A percentile compares a stretch with the other conserved stretches of the same genome.
phyloP scores from a whole-genome alignment of 2,888 invertebrate genomes.

The Xylophagus ater region DNA sequence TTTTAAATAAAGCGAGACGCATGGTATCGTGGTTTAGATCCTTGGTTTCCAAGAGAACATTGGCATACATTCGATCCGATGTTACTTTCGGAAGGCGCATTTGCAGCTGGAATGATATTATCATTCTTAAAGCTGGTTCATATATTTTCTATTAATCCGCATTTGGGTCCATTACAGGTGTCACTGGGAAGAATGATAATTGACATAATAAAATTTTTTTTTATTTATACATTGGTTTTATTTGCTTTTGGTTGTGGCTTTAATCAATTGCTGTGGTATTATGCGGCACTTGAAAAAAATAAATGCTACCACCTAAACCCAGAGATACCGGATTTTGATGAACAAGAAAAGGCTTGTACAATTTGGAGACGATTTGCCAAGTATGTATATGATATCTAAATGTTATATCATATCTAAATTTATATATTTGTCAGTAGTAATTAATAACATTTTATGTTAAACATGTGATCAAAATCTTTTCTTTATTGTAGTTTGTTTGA shows the following conservation, averaged over 20 bases:
- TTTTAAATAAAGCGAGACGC: slow-evolving; percentile 51
- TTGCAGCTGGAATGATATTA: slow-evolving; percentile 95
- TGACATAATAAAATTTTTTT: slow-evolving; percentile 93
- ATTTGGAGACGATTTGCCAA: slow-evolving; percentile 85
- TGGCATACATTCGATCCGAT: slow-evolving; percentile 96
- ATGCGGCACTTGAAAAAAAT: slow-evolving; percentile 75
- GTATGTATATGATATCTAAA: slow-evolving; percentile 48
- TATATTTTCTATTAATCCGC: slow-evolving; percentile 93
- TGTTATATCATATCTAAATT: too few relatives aligned
- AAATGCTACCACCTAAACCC: slow-evolving; percentile 67
- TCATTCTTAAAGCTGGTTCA: slow-evolving; percentile 91
- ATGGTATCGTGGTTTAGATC: slow-evolving; percentile 53
- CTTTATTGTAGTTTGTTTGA: slow-evolving; percentile 73
- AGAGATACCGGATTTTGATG: slow-evolving; percentile 73
- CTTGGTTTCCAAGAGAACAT: slow-evolving; percentile 76
- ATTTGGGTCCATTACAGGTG: slow-evolving; percentile 85
- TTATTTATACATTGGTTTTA: slow-evolving; percentile 82
- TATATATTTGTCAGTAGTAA: not conserved
- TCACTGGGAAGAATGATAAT: slow-evolving; percentile 88
- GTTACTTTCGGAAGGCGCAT: slow-evolving; percentile 81
- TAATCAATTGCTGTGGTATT: slow-evolving; percentile 88
- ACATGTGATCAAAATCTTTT: slow-evolving; percentile 1
- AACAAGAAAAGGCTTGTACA: slow-evolving; percentile 68
- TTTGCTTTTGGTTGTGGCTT: slow-evolving; percentile 96
- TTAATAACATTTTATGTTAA: not conserved